Evolutionary conservation across 2,113 vertebrate genomes (phyloP), one percentile per base, ranked within the genome.

Genomic region (Nerophis ophidion): DNA sequence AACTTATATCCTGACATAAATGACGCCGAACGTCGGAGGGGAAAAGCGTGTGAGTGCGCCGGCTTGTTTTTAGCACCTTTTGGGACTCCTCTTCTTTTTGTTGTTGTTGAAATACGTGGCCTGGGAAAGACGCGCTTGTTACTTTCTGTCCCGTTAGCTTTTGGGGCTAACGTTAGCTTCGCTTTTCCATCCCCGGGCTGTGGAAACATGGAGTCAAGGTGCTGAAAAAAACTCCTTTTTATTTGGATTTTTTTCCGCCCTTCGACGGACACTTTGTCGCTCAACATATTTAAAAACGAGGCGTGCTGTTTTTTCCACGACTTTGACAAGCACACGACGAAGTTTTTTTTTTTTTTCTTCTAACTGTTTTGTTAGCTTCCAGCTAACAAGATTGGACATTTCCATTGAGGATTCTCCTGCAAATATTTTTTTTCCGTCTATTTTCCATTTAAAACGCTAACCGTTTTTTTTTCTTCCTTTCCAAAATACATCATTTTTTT

Each of bases 141-240:
- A 70, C 70, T 77, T 81, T 70, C 19, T 70, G 68, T 66, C 70
- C 76, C 75, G 84, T 83, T 86, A 86, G 83, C 84, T 44, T 26
- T 71, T 78, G 68, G 66, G 40, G 76, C 8, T 3, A 70, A 78
- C 80, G 75, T 84, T 80, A 77, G 79, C 77, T 48, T 12, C 12
- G 64, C 68, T 76, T 78, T 77, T 57, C 65, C 81, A 84, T 83
- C 82, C 82, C 83, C 77, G 81, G 79, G 33, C 80, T 66, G 62
- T 84, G 81, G 82, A 88, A 89, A 88, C 88, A 89, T 89, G 87
- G 87, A 90, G 86, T 88, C 84, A 81, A 75, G 81, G 60, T 65
- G 81, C 79, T 86, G n/a, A n/a, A 80, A 72, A 72, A 44, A 56
- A 77, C 63, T 74, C 0, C 1, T 3, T 26, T 26, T 52, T 66